Base-by-base conservation (phyloP, 2,888 invertebrate species). In the Lasioglossum figueresi region DNA sequence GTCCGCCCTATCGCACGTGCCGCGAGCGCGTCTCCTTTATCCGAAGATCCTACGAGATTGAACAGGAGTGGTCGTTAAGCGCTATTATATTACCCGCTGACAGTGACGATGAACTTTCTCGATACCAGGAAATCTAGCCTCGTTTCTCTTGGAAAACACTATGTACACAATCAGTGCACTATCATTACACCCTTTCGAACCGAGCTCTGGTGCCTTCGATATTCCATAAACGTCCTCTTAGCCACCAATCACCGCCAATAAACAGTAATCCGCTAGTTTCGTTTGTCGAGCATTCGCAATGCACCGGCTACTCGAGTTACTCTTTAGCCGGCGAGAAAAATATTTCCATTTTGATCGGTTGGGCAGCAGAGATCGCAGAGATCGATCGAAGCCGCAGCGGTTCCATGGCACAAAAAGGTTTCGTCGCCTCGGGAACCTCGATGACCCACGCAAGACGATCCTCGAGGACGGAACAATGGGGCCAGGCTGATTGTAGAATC, bases 1-100 rank as follows among this genome's bases (percentile, higher is more conserved):
- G 91, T 93, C 89, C 88, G 82, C 83, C 84, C 63, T 73, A 27
- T 82, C 83, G 89, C 89, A 43, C 88, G 83, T 84, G 86, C 79
- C 81, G 43, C 63, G 37, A 34, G 71, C 8, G 80, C 43, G 73
- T 80, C 79, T 75, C 40, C 76, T 52, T 72, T 59, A 52, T 37
- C 34, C 74, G 19, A 40, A 19, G 37, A 31, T 76, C 76, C 56
- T n/a, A 45, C 43, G 45, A 68, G 81, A 63, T 66, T 34, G 52
- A 68, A 3, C 48, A 48, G 27, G 27, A 34, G 31, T 12, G 52
- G 52, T 40, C 12, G 48, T 68, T 70, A 68, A 37, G 5, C 8
- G 37, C 48, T 37, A 37, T 48, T 77, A 48, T 48, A 37, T 45
- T 12, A 34, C 0, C 14, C 70, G n/a, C 12, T n/a, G 19, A 45